Base-by-base conservation (phyloP, 2,113 vertebrate genomes). In the Pachycephala philippinensis region DNA sequence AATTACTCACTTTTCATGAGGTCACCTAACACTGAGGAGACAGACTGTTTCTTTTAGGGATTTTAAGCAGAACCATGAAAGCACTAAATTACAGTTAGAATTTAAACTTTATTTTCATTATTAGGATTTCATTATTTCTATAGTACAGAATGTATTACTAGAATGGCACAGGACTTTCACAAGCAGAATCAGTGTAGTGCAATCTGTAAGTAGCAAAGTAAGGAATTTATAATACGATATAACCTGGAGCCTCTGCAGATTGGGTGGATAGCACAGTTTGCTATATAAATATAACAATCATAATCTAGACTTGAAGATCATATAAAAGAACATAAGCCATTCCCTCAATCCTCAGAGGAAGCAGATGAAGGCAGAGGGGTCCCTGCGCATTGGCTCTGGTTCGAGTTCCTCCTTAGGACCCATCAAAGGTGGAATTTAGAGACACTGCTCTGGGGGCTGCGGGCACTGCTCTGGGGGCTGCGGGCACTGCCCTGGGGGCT, bases 401-500 rank as follows among this genome's bases (percentile, higher is more conserved):
- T 37, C 4, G 3, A 1, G 7, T n/a, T 77, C 4, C 27, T 23
- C 19, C 24, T 33, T 7, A 42, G 50, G 23, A 22, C 15, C 47
- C 2, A 0, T 57, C n/a, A 13, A 15, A 14, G 13, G 33, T 30
- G 21, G 5, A 30, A n/a, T 76, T 54, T 66, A n/a, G 15, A 10
- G 39, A 40, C 49, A 6, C 3, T 15, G 35, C 63, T 27, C 7
- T 5, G 42, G 63, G 40, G 26, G 7, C 42, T 45, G 44, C 11
- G 28, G 45, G 1, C 22, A 17, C 3, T 26, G 52, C n/a, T 33
- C 4, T 21, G 13, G 28, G 35, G 9, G 14, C 35, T 68, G 37
- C 22, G 37, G 1, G 2, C 21, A 9, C 35, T 0, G 2, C 9
- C 1, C 10, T 37, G 16, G 5, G 28, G 59, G 39, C 10, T 26